These are phyloP conservation scores for Tipula unca DNA, from an alignment of 2,888 invertebrate species.

Conservation along the genomic window DNA sequence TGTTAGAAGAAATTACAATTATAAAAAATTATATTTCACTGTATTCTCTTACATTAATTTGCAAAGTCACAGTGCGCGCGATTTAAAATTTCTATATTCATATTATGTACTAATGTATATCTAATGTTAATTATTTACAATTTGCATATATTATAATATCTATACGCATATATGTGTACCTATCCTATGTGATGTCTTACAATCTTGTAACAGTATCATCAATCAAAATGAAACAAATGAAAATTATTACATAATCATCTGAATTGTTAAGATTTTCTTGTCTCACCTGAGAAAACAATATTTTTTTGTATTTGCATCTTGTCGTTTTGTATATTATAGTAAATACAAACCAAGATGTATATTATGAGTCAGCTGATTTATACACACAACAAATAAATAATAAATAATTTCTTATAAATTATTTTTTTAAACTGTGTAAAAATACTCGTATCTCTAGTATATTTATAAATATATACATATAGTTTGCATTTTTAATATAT, in stretches of 20 bases:
- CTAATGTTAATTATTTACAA: neutral
- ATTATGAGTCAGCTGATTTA: neutral
- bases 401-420: neutral
- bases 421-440: neutral
- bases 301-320: neutral
- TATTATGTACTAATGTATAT: neutral
- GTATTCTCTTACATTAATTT: neutral
- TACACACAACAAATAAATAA: neutral
- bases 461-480: neutral
- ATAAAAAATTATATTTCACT: neutral
- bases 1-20: neutral
- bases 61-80: neutral
- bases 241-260: neutral
- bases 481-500: neutral
- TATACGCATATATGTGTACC: neutral
- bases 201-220: neutral
- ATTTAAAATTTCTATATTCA: neutral
- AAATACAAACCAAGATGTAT: neutral
- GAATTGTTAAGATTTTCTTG: neutral
- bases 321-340: neutral
- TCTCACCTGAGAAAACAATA: neutral
- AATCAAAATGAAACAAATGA: neutral
- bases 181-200: neutral
- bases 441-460: neutral
- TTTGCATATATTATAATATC: neutral